Evolutionary conservation across 2,113 vertebrate genomes (phyloP).

Genomic region (Nesospiza acunhae): DNA sequence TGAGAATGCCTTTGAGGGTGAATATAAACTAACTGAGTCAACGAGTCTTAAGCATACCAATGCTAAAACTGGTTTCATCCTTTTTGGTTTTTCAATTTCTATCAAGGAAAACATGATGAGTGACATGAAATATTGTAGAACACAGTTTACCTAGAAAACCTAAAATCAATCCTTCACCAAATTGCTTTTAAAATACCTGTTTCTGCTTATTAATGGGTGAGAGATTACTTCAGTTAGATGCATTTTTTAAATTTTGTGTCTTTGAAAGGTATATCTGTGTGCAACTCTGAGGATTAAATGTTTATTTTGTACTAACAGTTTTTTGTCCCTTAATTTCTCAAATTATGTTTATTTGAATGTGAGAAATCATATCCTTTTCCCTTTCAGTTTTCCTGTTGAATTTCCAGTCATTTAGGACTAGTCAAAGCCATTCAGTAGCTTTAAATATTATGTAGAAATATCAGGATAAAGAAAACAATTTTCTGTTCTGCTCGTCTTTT

Average conservation of each 20-base stretch:
- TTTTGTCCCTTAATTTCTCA: neutral
- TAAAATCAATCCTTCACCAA: neutral
- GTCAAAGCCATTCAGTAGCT: neutral
- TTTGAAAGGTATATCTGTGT: neutral
- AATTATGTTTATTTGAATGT: neutral
- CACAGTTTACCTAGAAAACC: neutral
- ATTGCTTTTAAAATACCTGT: neutral
- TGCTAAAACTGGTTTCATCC: neutral
- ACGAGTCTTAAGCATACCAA: neutral
- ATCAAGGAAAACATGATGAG: neutral
- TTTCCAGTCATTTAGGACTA: neutral
- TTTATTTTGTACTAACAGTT: neutral
- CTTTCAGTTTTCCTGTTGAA: neutral
- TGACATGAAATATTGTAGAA: neutral
- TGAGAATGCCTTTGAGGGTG: neutral
- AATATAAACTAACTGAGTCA: neutral
- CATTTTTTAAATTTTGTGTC: neutral
- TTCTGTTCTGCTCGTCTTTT: neutral
- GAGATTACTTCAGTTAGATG: neutral
- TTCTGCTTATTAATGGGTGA: neutral
- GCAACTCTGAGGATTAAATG: neutral
- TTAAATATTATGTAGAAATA: neutral
- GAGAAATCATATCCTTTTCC: neutral
- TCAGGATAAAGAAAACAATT: neutral
- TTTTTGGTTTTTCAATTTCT: neutral